phyloP scores from a whole-genome alignment of 2,113 vertebrate species.

The Sceloporus tristichus region DNA sequence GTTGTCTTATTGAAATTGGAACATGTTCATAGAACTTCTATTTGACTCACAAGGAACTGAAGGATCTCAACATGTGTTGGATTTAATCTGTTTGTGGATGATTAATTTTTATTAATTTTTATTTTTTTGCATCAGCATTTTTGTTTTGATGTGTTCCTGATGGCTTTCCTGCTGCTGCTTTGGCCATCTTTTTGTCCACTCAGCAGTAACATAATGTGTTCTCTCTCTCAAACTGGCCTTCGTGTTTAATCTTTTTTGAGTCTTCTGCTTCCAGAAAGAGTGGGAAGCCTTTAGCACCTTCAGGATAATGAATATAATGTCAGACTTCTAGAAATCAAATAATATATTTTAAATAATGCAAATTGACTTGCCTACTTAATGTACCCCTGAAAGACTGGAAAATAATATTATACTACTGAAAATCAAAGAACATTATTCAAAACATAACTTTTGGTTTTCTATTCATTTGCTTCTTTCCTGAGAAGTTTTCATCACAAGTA shows the following conservation, averaged over 20 bases:
- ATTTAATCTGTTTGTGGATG: not conserved
- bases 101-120: not conserved
- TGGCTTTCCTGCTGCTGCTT: not conserved
- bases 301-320: not conserved
- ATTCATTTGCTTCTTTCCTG: not conserved
- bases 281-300: not conserved
- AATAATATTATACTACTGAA: not conserved
- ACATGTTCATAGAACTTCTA: constrained; percentile 14
- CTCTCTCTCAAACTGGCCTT: not conserved
- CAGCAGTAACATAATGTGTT: not conserved
- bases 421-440: not conserved
- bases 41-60: not conserved
- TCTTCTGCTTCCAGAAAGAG: not conserved
- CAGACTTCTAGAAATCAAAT: no score
- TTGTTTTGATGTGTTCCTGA: not conserved
- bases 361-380: no score
- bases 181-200: not conserved
- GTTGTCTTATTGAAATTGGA: constrained; percentile 1
- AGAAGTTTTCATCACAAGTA: not conserved
- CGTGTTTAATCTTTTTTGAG: not conserved
- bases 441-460: not conserved
- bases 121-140: not conserved
- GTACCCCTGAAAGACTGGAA: not conserved
- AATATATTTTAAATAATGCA: no score
- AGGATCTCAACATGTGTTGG: not conserved